Evolutionary conservation across 1,140 invertebrate species (phyloP), one percentile per base, ranked within the genome.

Genomic region (Samia ricini): DNA sequence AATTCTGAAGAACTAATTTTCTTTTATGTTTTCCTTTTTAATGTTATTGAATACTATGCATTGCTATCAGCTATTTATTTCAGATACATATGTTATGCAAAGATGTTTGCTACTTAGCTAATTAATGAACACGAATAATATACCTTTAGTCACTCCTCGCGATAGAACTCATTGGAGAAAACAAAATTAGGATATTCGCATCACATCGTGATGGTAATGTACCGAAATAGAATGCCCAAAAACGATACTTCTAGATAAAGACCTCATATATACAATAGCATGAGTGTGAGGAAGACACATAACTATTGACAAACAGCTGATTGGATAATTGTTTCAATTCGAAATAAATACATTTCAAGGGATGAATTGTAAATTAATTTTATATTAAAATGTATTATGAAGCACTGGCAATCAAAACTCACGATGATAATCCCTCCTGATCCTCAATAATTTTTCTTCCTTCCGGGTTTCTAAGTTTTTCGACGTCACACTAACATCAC

Each of bases 191-290:
- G 79, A 87, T 89, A 84, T 82, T 83, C 81, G 77, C 78, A 86
- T 79, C 79, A 70, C 80, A 85, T 82, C 74, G 75, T 88, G 84
- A 88, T 88, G 88, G 88, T 88, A 90, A 90, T 88, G 85, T 81
- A 88, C 86, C 69, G 88, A 90, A 90, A 90, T 90, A 90, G 88
- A 85, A 87, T 90, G 88, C 77, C 86, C 88, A 90, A 90, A 88
- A 88, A 84, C 82, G 85, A 85, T 84, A 83, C 71, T 71, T 76
- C 73, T 70, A 63, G 76, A 82, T 77, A 83, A 85, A 76, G 83
- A 83, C 51, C 73, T 73, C 76, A 62, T 72, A 72, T 77, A 74
- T 61, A 69, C 60, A 67, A 62, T 60, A 57, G 60, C 51, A 49
- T 72, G 67, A 49, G 81, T 74, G 75, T 51, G 74, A 86, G 70